These are phyloP conservation scores for Calvadosia cruxmelitensis DNA, from an alignment of 30 jellyfish, hydroid and myxozoan species.

Conservation along the genomic window DNA sequence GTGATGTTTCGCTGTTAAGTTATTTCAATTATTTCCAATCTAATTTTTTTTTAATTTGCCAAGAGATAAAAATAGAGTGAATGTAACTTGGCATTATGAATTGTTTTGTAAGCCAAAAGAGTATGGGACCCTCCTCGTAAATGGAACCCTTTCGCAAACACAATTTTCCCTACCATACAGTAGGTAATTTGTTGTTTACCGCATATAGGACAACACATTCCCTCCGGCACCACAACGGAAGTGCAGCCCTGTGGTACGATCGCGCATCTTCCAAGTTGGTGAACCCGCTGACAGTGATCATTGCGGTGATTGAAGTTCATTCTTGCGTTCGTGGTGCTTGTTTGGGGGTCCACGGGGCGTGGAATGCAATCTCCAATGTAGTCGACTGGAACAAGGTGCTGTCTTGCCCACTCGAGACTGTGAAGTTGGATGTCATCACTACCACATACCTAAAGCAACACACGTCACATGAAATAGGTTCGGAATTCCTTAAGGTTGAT, in stretches of 20 bases:
- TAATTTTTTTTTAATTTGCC: too few species aligned
- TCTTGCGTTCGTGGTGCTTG: neutral
- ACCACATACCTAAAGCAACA: neutral
- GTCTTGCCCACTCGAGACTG: neutral
- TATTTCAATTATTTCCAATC: too few species aligned
- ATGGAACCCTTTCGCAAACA: too few species aligned
- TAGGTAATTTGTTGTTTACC: neutral
- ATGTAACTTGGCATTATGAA: too few species aligned
- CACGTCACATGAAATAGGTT: too few species aligned
- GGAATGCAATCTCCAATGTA: neutral
- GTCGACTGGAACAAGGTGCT: neutral
- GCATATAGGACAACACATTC: neutral
- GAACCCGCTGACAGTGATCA: neutral
- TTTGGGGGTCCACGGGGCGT: too few species aligned
- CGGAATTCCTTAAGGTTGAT: too few species aligned
- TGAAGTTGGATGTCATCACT: neutral
- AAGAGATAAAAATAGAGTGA: too few species aligned
- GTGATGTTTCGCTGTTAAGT: too few species aligned
- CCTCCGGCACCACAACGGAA: neutral
- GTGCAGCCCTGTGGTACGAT: neutral
- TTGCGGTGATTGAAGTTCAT: neutral
- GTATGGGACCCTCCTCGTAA: too few species aligned
- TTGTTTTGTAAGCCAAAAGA: too few species aligned
- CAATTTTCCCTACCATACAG: too few species aligned
- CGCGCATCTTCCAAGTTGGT: neutral